Conservation (phyloP, 1,140 invertebrate species). For the Oreohelix idahoensis region DNA sequence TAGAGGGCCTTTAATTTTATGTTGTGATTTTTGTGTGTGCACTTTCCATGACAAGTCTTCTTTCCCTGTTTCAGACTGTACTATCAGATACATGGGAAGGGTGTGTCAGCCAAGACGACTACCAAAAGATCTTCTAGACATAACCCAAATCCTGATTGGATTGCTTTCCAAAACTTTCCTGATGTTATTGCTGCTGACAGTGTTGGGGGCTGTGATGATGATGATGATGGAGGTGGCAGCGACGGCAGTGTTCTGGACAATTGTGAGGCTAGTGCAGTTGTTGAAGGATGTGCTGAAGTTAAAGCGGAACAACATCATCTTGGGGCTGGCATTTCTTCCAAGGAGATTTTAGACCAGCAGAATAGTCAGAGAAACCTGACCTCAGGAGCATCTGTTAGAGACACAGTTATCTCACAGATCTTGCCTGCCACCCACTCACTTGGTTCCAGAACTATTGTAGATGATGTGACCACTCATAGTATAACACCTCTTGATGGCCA, state of each 20-base stretch:
- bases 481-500: background rate
- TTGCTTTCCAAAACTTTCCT: constrained; percentile 18
- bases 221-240: background rate
- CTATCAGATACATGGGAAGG: constrained; percentile 32
- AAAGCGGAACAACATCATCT: background rate
- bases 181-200: background rate
- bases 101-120: constrained; percentile 23
- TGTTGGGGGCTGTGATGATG: background rate
- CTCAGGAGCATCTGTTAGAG: background rate
- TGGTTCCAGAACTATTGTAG: background rate
- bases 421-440: background rate
- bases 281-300: too few relatives aligned
- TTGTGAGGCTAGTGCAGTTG: background rate
- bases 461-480: background rate
- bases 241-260: background rate
- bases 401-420: background rate
- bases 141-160: constrained; percentile 26
- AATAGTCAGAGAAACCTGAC: background rate
- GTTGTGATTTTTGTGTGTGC: too few relatives aligned
- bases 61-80: constrained; percentile 11
- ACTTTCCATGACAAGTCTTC: too few relatives aligned
- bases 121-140: constrained; percentile 27
- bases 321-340: background rate
- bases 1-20: too few relatives aligned
- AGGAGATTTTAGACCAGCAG: background rate